Evolutionary conservation across 2,113 vertebrate species (phyloP), one percentile per base, ranked within the genome.

Genomic region (Salvelinus fontinalis): DNA sequence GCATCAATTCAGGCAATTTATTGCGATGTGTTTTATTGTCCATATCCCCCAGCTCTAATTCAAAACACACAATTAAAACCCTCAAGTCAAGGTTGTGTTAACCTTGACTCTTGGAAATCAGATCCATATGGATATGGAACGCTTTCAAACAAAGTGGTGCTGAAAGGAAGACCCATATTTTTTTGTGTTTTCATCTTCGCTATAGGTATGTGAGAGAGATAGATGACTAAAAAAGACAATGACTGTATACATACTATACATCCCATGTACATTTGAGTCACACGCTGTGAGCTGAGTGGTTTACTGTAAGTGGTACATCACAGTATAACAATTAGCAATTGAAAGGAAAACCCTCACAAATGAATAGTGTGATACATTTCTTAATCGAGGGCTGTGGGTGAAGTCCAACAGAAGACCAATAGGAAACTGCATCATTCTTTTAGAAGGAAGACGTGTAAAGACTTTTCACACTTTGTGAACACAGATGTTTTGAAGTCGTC

Each of bases 201-300:
- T 70, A 75, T 70, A 22, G 54, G 73, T 79, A 59, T 54, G 77
- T 65, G 78, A 31, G 29, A 31, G 4, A 31, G 29, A 31, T 31
- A 27, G 60, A 24, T 14, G 73, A 12, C 26, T 75, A 31, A 26
- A 73, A 59, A 77, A 73, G 16, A 16, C 12, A 18, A 54, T 54
- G 16, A 54, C 51, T 16, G 51, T 54, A 5, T 51, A 74, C 13
- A 22, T 20, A 22, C 31, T 59, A 39, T 72, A 73, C 71, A 70
- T 49, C 22, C 77, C 71, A 84, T 84, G 84, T 85, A 82, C 83
- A 87, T 81, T 83, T 84, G 76, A 77, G 72, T 70, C n/a, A 79
- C 77, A 44, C 68, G 27, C 84, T 69, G 68, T 77, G 59, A 81
- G 84, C 14, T 75, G 77, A 80, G 75, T 67, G 49, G 77, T 74